Base-by-base conservation (phyloP, 2,797 vertebrate species). In the Tragopan temminckii region DNA sequence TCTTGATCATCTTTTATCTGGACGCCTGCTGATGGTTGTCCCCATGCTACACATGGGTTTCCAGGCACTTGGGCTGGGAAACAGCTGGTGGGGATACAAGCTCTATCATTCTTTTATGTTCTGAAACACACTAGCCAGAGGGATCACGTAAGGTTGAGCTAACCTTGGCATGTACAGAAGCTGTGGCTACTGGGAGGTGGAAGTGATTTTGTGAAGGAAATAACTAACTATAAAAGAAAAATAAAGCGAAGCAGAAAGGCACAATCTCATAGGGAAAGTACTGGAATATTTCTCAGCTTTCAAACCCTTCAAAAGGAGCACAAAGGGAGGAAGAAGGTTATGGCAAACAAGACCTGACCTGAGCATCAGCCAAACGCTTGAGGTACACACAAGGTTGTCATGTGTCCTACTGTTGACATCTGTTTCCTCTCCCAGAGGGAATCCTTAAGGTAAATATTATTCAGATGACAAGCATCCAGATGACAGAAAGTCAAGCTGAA, bases 351-450 rank as follows among this genome's bases (percentile, higher is more conserved):
- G 80, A 90, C 48, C 61, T 93, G 63, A 91, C 78, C 43, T 86
- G 64, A 89, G 25, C 52, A 80, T 88, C 80, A 80, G 77, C 67
- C 70, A 91, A 85, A 88, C 31, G 53, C 57, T 79, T 57, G 63
- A 92, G 84, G 64, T 78, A 94, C 15, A 52, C n/a, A 69, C 13
- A 75, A 23, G 50, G 38, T 53, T 93, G 74, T 72, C 66, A 79
- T 59, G 67, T 66, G 43, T 79, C 93, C 89, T 92, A 61, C 46
- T 2, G 0, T 19, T 96, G 85, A 86, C 59, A 75, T 96, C 58
- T 85, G 50, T 90, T 94, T 96, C 82, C 95, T 95, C 86, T 87
- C 62, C 42, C 94, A 99, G 99, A 99, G 84, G 98, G 98, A 55
- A 98, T 98, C 81, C 94, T 98, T 16, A 40, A 96, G 9, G 89